Conservation (phyloP, 1,140 invertebrate genomes). For the Sycobia sp. region DNA sequence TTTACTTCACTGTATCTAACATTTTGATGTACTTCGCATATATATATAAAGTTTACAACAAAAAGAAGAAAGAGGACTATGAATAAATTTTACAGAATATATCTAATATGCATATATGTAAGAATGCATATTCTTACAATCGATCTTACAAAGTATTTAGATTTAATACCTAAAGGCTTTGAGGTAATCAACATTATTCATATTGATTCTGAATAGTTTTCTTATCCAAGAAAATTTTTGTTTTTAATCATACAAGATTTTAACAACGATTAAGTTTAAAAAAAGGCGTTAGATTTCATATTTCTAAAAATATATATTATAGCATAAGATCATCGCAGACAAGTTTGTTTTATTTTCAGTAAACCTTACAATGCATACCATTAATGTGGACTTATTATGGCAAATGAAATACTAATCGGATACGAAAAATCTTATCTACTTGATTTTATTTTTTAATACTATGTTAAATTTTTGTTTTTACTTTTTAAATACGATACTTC, state of each 20-base stretch:
- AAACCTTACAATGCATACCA: neutral
- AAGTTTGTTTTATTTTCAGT: slow-evolving; percentile 14
- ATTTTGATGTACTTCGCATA: too few relatives aligned
- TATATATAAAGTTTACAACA: slow-evolving; percentile 31
- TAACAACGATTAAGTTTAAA: slow-evolving; percentile 45
- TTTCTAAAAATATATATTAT: slow-evolving; percentile 33
- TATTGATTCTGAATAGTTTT: too few relatives aligned
- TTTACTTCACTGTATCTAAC: too few relatives aligned
- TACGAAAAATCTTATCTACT: neutral
- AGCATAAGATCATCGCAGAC: slow-evolving; percentile 20
- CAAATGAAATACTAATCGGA: slow-evolving; percentile 11
- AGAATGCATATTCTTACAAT: slow-evolving; percentile 5
- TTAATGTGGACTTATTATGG: slow-evolving; percentile 1
- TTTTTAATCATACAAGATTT: slow-evolving; percentile 39
- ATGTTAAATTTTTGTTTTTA: neutral
- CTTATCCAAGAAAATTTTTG: too few relatives aligned
- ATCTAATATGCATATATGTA: slow-evolving; percentile 3
- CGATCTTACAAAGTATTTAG: slow-evolving; percentile 23
- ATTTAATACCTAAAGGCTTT: slow-evolving; percentile 15
- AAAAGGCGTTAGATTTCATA: slow-evolving; percentile 41
- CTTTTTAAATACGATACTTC: neutral
- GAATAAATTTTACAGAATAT: slow-evolving; percentile 16
- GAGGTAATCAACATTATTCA: slow-evolving; percentile 28
- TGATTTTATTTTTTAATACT: neutral
- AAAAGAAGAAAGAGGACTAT: slow-evolving; percentile 35